A percentile compares a stretch with the other conserved stretches of the same genome.
Conservation (phyloP, 2,113 vertebrate species). For the Aix galericulata region DNA sequence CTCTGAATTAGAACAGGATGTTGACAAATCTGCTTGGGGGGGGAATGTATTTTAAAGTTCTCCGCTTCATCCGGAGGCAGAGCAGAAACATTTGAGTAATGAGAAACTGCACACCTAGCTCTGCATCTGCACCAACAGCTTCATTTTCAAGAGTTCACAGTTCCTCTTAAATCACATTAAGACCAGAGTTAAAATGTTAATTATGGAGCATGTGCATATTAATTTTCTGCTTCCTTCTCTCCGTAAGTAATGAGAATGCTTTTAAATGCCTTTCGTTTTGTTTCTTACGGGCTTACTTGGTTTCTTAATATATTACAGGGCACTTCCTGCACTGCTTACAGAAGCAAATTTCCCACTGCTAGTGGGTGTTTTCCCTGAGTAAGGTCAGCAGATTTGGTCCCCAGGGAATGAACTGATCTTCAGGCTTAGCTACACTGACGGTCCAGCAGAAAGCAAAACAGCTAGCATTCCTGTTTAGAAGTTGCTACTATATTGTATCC, state of each 20-base stretch:
- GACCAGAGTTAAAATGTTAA: constrained; percentile 38
- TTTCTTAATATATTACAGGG: constrained; percentile 64
- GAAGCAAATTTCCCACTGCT: constrained; percentile 65
- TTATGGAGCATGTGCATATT: constrained; percentile 47
- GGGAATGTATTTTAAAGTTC: neutral
- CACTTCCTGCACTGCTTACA: constrained; percentile 57
- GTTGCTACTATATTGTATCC: neutral
- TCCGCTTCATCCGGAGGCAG: neutral
- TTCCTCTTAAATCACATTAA: constrained; percentile 39
- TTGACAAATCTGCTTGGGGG: constrained; percentile 5
- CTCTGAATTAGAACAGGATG: constrained; percentile 56
- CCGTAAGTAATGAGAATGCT: neutral
- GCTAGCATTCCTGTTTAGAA: constrained; percentile 14
- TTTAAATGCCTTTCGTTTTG: constrained; percentile 43
- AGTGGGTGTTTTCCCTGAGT: constrained; percentile 43
- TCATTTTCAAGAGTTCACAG: constrained; percentile 38
- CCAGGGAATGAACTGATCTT: constrained; percentile 22
- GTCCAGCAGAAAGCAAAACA: constrained; percentile 17
- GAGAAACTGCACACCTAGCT: constrained; percentile 54
- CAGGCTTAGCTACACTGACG: neutral
- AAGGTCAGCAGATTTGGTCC: constrained; percentile 46
- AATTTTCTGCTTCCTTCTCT: constrained; percentile 51
- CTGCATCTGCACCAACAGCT: constrained; percentile 53
- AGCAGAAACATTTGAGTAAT: constrained; percentile 34
- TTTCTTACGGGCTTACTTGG: constrained; percentile 36